These are phyloP conservation scores for Drepanosiphum platanoidis DNA, from an alignment of 2,888 invertebrate species.

Conservation along the genomic window DNA sequence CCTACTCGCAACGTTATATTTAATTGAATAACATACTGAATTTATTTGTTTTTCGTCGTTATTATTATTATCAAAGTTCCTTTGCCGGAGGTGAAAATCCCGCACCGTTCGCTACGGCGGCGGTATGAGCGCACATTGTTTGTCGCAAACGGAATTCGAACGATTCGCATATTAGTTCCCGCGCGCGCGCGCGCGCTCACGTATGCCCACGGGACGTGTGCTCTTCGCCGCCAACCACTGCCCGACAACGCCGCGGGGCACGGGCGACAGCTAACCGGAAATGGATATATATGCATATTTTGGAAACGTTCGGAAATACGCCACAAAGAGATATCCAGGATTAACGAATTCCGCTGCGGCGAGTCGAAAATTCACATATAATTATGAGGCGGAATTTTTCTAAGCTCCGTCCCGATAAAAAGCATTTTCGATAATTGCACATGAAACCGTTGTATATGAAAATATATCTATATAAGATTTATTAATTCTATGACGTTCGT, in stretches of 20 bases:
- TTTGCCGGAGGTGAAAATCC: constrained; percentile 27
- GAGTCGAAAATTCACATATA: constrained; percentile 10
- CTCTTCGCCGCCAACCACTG: neutral
- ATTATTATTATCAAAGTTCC: constrained; percentile 4
- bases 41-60: neutral
- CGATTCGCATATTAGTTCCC: constrained; percentile 34
- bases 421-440: neutral
- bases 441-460: too few relatives aligned
- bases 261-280: neutral
- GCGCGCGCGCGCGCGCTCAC: too few relatives aligned
- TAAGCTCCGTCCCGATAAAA: neutral
- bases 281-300: constrained; percentile 11
- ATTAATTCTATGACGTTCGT: too few relatives aligned
- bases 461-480: too few relatives aligned
- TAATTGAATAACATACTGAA: too few relatives aligned
- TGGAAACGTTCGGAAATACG: neutral
- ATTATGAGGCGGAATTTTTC: neutral
- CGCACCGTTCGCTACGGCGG: neutral
- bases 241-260: neutral
- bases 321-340: neutral
- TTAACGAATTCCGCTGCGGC: neutral
- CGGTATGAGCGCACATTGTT: neutral
- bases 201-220: constrained; percentile 4
- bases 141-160: constrained; percentile 17
- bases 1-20: too few relatives aligned